Evolutionary conservation across 2,888 invertebrate species (phyloP).

Genomic region (Galerucella calmariensis): DNA sequence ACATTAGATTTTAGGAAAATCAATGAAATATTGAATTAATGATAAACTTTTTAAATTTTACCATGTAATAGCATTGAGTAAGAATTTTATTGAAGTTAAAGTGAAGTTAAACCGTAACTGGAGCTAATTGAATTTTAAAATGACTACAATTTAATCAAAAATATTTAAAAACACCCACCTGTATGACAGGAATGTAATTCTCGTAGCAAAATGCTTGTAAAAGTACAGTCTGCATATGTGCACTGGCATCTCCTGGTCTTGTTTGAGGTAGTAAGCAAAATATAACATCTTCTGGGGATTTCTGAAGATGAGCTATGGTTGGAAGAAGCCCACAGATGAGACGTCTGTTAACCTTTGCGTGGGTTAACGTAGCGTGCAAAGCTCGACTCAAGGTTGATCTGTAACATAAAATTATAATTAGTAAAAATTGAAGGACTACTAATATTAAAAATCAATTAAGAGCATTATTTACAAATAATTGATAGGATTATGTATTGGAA

Average conservation of each 20-base stretch:
- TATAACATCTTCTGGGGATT: slow-evolving; percentile 71
- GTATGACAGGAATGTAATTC: slow-evolving; percentile 80
- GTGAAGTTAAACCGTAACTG: too few relatives aligned
- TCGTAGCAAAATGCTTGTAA: slow-evolving; percentile 83
- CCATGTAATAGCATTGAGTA: too few relatives aligned
- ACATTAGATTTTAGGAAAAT: background rate
- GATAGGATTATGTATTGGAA: background rate
- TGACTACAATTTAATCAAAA: background rate
- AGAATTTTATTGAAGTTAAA: too few relatives aligned
- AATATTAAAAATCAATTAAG: slow-evolving; percentile 6
- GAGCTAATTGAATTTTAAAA: background rate
- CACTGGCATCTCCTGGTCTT: slow-evolving; percentile 77
- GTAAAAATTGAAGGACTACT: background rate
- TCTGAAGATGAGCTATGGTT: slow-evolving; percentile 71
- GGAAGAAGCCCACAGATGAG: slow-evolving; percentile 74
- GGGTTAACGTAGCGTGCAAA: slow-evolving; percentile 68
- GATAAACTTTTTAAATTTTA: too few relatives aligned
- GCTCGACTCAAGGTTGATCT: slow-evolving; percentile 68
- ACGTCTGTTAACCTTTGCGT: slow-evolving; percentile 69
- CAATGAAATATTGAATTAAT: too few relatives aligned
- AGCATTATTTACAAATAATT: background rate
- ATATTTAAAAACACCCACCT: slow-evolving; percentile 64
- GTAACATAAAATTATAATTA: slow-evolving; percentile 48
- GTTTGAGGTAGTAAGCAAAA: slow-evolving; percentile 78
- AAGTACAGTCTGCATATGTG: slow-evolving; percentile 82